Percentiles rank a stretch among this genome's conserved stretches.
Evolutionary conservation across 1,140 invertebrate genomes (phyloP).

Genomic region (Cardiocondyla obscurior): DNA sequence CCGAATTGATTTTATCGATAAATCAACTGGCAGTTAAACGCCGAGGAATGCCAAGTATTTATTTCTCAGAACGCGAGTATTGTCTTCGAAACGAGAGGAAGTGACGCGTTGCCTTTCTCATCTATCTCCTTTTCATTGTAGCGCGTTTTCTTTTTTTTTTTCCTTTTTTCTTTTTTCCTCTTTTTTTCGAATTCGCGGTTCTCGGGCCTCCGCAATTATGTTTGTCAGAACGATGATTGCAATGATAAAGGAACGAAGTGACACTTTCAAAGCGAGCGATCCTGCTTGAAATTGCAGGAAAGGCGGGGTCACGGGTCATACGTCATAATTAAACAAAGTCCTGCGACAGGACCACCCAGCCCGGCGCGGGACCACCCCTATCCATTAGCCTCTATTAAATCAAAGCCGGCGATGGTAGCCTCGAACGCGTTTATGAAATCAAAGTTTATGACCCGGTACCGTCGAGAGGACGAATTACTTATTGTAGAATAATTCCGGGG

Average conservation of each 20-base stretch:
- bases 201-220: conserved; percentile 2
- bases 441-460: conserved; percentile 45
- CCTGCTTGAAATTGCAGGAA: conserved; percentile 43
- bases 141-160: neutral
- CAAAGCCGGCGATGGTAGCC: conserved; percentile 59
- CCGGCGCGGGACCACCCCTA: conserved; percentile 72
- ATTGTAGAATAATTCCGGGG: conserved; percentile 28
- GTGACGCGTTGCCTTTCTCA: neutral
- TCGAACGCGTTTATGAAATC: conserved; percentile 69
- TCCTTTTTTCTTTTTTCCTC: neutral
- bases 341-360: conserved; percentile 76
- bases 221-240: conserved; percentile 31
- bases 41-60: conserved; percentile 27
- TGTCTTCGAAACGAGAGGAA: neutral
- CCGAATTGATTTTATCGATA: conserved; percentile 58
- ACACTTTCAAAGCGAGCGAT: neutral
- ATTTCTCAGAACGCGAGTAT: conserved; percentile 31
- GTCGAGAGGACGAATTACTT: conserved; percentile 29
- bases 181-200: neutral
- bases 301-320: conserved; percentile 67
- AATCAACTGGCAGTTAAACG: conserved; percentile 42
- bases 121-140: neutral
- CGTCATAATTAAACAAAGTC: conserved; percentile 78
- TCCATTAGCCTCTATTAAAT: conserved; percentile 76
- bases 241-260: neutral